Conservation (phyloP, 92 coral and sea anemone genomes). For the Virgularia gustaviana region DNA sequence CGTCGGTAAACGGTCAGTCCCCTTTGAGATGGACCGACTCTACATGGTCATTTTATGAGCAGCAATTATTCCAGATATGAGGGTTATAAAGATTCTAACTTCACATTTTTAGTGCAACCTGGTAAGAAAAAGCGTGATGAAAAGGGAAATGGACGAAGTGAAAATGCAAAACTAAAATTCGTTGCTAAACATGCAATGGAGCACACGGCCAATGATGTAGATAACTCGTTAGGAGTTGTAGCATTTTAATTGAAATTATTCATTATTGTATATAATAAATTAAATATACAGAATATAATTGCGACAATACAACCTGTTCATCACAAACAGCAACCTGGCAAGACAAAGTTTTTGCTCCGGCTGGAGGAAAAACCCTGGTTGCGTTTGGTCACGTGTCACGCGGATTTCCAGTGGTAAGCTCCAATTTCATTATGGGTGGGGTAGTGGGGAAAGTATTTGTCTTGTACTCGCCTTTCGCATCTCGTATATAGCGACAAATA, state of each 20-base stretch:
- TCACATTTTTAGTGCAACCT: background rate
- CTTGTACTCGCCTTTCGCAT: too few relatives aligned
- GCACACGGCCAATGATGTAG: slow-evolving; percentile 23
- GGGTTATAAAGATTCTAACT: too few relatives aligned
- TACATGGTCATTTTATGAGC: background rate
- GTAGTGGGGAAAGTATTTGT: too few relatives aligned
- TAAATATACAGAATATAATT: background rate
- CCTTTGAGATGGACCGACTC: background rate
- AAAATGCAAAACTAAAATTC: background rate
- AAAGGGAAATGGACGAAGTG: slow-evolving; percentile 11
- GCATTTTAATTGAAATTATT: background rate
- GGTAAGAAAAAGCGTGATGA: background rate
- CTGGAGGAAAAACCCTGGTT: too few relatives aligned
- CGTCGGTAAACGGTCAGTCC: background rate
- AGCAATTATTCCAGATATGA: background rate
- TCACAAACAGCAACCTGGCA: too few relatives aligned
- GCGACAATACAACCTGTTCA: too few relatives aligned
- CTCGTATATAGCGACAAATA: too few relatives aligned
- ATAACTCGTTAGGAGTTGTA: slow-evolving; percentile 13
- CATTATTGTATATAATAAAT: background rate
- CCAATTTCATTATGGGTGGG: too few relatives aligned
- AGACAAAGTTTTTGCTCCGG: too few relatives aligned
- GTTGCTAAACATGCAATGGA: slow-evolving; percentile 25
- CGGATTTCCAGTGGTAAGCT: too few relatives aligned
- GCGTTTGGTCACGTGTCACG: background rate